phyloP scores from a whole-genome alignment of 1,140 invertebrate species.

The Drosophila pseudoobscura region DNA sequence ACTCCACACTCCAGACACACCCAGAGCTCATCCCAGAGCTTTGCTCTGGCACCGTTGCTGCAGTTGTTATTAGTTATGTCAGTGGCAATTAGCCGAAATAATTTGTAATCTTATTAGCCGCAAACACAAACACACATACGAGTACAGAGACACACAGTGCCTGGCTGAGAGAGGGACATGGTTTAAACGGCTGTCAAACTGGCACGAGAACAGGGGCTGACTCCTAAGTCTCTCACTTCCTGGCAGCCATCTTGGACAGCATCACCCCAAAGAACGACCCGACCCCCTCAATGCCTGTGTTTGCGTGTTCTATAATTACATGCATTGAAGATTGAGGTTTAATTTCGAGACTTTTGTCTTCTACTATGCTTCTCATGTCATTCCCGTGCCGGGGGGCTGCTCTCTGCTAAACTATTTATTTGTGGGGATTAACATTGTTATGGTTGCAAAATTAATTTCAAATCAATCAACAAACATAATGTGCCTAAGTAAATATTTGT shows the following conservation, averaged over 20 bases:
- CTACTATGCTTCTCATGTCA: neutral
- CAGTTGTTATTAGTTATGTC: conserved; percentile 77
- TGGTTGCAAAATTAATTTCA: conserved; percentile 44
- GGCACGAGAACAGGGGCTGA: too few relatives aligned
- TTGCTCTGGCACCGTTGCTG: conserved; percentile 20
- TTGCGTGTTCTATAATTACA: conserved; percentile 54
- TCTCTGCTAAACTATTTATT: conserved; percentile 42
- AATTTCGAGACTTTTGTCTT: conserved; percentile 17
- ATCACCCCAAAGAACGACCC: neutral
- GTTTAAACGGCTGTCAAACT: conserved; percentile 32
- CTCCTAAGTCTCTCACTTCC: neutral
- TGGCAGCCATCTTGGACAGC: conserved; percentile 17
- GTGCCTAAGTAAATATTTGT: conserved; percentile 60
- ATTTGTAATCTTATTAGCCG: conserved; percentile 71
- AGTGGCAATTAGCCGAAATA: conserved; percentile 76
- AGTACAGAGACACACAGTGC: neutral
- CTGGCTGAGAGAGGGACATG: too few relatives aligned
- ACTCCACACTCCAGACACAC: neutral
- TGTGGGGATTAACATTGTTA: conserved; percentile 37
- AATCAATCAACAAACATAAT: conserved; percentile 62
- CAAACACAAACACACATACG: conserved; percentile 18
- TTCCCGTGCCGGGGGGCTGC: neutral
- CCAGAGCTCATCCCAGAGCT: neutral
- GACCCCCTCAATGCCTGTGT: conserved; percentile 1
- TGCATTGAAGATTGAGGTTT: conserved; percentile 52